phyloP scores from a whole-genome alignment of 2,888 invertebrate genomes.

The Leptinotarsa peninsularis region DNA sequence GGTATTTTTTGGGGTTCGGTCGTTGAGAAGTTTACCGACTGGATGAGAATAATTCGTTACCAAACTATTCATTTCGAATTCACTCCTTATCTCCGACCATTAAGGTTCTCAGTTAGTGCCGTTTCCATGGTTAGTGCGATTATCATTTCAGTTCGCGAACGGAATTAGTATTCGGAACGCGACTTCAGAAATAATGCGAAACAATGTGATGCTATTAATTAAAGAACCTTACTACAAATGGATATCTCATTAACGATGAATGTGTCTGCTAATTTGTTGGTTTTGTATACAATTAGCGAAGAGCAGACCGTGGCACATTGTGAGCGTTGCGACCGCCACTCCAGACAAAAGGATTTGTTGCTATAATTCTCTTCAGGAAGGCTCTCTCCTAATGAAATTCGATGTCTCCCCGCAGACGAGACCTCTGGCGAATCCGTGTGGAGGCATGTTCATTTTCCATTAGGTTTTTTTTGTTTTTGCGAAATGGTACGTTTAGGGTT shows the following conservation, averaged over 20 bases:
- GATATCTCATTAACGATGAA: constrained; percentile 56
- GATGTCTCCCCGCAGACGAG: constrained; percentile 44
- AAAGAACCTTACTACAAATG: constrained; percentile 51
- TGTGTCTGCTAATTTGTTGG: constrained; percentile 59
- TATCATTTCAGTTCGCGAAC: constrained; percentile 20
- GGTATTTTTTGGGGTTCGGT: not conserved
- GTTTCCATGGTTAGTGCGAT: constrained; percentile 19
- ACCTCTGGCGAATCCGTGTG: constrained; percentile 4
- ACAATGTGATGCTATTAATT: constrained; percentile 49
- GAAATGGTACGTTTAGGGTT: constrained; percentile 6
- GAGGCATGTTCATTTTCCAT: constrained; percentile 15
- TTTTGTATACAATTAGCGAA: constrained; percentile 55
- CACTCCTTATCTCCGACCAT: constrained; percentile 12
- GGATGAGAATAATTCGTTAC: constrained; percentile 7
- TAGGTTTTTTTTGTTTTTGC: not conserved
- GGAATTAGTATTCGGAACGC: constrained; percentile 38
- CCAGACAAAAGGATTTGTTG: constrained; percentile 50
- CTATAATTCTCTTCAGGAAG: constrained; percentile 48
- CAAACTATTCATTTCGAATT: constrained; percentile 18
- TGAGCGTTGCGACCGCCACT: constrained; percentile 12
- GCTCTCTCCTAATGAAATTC: constrained; percentile 51
- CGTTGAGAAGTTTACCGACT: not conserved
- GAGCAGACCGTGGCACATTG: constrained; percentile 16
- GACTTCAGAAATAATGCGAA: constrained; percentile 36
- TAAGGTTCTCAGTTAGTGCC: constrained; percentile 14